Evolutionary conservation across 2,888 invertebrate species (phyloP).

Genomic region (Altica lythri): DNA sequence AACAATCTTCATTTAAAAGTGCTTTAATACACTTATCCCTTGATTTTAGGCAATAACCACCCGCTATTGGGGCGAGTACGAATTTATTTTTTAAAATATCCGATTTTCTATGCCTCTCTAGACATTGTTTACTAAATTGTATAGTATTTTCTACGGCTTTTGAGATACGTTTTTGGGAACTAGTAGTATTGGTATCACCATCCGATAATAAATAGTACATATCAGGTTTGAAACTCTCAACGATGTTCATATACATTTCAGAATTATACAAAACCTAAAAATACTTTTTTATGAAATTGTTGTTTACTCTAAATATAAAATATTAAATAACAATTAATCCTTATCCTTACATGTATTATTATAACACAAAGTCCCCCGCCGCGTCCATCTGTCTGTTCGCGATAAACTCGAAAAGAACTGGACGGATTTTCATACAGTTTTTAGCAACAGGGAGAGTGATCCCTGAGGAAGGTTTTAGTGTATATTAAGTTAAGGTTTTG

Average conservation of each 20-base stretch:
- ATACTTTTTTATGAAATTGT: too few relatives aligned
- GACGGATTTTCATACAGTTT: too few relatives aligned
- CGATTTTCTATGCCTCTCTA: slow-evolving; percentile 67
- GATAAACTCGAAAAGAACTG: too few relatives aligned
- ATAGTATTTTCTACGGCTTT: slow-evolving; percentile 76
- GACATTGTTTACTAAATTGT: slow-evolving; percentile 70
- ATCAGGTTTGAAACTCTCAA: slow-evolving; percentile 79
- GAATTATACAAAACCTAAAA: slow-evolving; percentile 62
- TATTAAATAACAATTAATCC: too few relatives aligned
- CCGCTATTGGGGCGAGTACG: slow-evolving; percentile 72
- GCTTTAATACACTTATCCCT: slow-evolving; percentile 69
- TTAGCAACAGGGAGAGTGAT: too few relatives aligned
- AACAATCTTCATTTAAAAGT: slow-evolving; percentile 61
- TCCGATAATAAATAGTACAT: slow-evolving; percentile 82
- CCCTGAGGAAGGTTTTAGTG: too few relatives aligned
- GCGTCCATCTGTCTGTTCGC: too few relatives aligned
- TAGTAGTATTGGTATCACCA: slow-evolving; percentile 69
- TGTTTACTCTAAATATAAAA: too few relatives aligned
- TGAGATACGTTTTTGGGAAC: slow-evolving; percentile 69
- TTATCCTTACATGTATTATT: too few relatives aligned
- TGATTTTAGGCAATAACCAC: slow-evolving; percentile 65
- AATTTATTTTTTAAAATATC: slow-evolving; percentile 59
- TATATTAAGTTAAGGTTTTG: too few relatives aligned
- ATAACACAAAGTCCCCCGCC: too few relatives aligned
- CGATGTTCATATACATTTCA: slow-evolving; percentile 74